Evolutionary conservation across 2,888 invertebrate genomes (phyloP).

Genomic region (Xanthorhoe designata): DNA sequence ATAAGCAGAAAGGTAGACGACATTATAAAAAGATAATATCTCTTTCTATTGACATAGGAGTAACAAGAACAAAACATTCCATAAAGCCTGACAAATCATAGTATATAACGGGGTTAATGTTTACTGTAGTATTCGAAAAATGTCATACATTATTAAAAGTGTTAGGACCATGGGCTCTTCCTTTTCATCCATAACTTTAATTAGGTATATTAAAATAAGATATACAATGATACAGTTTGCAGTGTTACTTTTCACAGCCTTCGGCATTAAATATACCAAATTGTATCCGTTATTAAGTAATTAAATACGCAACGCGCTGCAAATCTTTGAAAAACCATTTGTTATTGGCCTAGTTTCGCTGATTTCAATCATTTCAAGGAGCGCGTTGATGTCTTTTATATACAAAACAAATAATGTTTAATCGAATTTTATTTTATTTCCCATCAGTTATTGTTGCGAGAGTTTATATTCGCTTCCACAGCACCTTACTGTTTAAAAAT

Average conservation of each 20-base stretch:
- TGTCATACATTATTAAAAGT: no score
- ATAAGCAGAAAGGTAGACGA: no score
- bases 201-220: background rate
- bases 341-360: slow-evolving; percentile 46
- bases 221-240: background rate
- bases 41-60: no score
- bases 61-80: no score
- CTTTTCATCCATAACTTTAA: background rate
- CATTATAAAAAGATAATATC: no score
- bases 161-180: background rate
- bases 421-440: background rate
- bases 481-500: background rate
- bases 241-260: slow-evolving; percentile 19
- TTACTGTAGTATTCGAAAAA: no score
- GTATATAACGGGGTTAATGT: no score
- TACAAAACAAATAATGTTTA: background rate
- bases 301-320: slow-evolving; percentile 35
- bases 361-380: slow-evolving; percentile 24
- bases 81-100: no score
- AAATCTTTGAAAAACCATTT: slow-evolving; percentile 39
- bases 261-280: slow-evolving; percentile 38
- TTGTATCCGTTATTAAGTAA: slow-evolving; percentile 43
- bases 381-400: slow-evolving; percentile 37
- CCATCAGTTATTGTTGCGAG: background rate
- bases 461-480: background rate